These are phyloP conservation scores for Petrocephalus sullivani DNA, from an alignment of 2,797 vertebrate genomes.

Conservation along the genomic window DNA sequence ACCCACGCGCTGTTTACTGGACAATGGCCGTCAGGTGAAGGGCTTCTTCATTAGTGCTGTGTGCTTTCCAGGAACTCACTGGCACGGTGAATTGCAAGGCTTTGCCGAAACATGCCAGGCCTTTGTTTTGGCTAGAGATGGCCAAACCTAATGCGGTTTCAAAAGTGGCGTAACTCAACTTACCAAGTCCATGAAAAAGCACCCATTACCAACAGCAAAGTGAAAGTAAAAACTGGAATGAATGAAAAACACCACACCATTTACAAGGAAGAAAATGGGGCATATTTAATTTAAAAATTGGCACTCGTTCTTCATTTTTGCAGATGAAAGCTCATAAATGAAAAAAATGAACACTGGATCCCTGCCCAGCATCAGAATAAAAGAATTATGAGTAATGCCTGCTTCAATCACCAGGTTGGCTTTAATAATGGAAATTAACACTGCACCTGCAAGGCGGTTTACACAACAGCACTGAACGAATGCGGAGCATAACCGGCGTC, in stretches of 20 bases:
- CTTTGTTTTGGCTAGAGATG: constrained; percentile 35
- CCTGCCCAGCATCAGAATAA: constrained; percentile 88
- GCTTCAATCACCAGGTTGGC: constrained; percentile 87
- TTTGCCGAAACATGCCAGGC: constrained; percentile 24
- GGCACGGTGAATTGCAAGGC: background rate
- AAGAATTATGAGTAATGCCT: constrained; percentile 96
- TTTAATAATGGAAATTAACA: constrained; percentile 89
- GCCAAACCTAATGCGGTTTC: constrained; percentile 26
- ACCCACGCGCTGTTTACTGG: background rate
- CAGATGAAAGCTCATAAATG: constrained; percentile 93
- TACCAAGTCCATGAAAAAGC: constrained; percentile 35
- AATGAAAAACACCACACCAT: constrained; percentile 51
- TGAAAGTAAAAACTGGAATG: constrained; percentile 50
- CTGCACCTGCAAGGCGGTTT: constrained; percentile 42
- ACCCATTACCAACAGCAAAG: constrained; percentile 28
- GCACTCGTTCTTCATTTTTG: constrained; percentile 80
- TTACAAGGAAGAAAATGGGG: constrained; percentile 65
- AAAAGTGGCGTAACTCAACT: constrained; percentile 36
- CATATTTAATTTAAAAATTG: constrained; percentile 99
- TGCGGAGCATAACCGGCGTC: background rate
- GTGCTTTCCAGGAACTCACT: background rate
- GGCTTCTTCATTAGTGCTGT: constrained; percentile 1
- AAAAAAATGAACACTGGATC: constrained; percentile 86
- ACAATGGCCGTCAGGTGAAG: background rate
- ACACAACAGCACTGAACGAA: constrained; percentile 33